These are phyloP conservation scores for Neotragus pygmaeus DNA, from an alignment of 2,113 vertebrate species.

Conservation along the genomic window DNA sequence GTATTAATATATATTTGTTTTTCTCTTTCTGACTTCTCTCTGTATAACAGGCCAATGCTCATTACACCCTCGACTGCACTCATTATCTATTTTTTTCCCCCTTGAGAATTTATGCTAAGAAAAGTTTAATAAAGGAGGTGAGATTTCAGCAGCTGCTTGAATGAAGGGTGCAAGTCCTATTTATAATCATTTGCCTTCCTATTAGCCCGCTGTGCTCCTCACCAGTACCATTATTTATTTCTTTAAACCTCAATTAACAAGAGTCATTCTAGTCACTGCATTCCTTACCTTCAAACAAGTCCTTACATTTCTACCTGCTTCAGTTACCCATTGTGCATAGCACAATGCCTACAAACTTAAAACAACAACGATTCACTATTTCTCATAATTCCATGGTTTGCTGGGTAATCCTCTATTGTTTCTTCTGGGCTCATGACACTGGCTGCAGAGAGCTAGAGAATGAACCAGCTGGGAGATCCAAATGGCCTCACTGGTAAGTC, in stretches of 20 bases:
- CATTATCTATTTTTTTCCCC: rapidly evolving
- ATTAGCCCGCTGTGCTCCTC: neutral
- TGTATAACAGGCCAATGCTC: neutral
- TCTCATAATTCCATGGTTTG: neutral
- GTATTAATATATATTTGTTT: neutral
- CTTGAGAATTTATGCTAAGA: neutral
- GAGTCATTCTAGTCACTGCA: neutral
- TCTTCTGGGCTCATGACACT: neutral
- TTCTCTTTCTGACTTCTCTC: neutral
- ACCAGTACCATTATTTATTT: slow-evolving; percentile 4
- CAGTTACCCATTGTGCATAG: neutral
- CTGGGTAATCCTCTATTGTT: neutral
- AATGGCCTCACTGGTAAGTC: neutral
- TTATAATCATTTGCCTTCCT: slow-evolving; percentile 16
- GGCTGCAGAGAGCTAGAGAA: neutral
- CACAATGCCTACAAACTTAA: neutral
- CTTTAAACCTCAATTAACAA: neutral
- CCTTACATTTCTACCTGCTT: neutral
- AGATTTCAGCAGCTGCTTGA: neutral
- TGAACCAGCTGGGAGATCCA: neutral
- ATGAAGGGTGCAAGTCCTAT: slow-evolving; percentile 17
- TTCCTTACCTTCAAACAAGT: neutral
- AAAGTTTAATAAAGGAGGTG: slow-evolving; percentile 7
- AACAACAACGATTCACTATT: neutral
- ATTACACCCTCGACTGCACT: neutral